phyloP scores from a whole-genome alignment of 2,888 invertebrate species.

The Metalampra italica region DNA sequence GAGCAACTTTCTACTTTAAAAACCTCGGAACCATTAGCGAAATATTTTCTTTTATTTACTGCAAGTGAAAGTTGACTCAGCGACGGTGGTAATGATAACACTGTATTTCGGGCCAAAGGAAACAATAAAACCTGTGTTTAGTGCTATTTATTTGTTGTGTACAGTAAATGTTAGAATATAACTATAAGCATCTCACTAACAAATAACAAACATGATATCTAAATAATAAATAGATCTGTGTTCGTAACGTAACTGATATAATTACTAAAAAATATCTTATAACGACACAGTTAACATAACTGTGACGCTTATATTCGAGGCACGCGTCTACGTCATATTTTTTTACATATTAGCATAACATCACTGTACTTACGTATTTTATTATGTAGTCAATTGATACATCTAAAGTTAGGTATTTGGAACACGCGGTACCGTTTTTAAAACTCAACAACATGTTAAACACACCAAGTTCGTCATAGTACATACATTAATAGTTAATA shows the following conservation, averaged over 20 bases:
- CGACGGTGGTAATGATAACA: no score
- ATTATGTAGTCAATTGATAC: conserved; percentile 10
- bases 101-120: background rate
- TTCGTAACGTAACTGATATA: background rate
- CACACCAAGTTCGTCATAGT: no score
- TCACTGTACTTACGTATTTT: conserved; percentile 5
- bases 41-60: no score
- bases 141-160: background rate
- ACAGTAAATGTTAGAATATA: background rate
- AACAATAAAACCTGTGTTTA: background rate
- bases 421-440: background rate
- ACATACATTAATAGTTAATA: no score
- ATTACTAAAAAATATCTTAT: conserved; percentile 26
- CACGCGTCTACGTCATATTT: conserved; percentile 27
- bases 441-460: background rate
- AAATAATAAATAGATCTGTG: background rate
- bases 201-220: background rate
- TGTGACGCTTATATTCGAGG: conserved; percentile 47
- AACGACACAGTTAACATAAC: conserved; percentile 62
- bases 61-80: no score
- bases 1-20: no score
- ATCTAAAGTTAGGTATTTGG: background rate
- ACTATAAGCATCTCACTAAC: background rate
- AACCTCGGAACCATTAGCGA: no score
- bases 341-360: conserved; percentile 13